A percentile compares a stretch with the other conserved stretches of the same genome.
phyloP scores from a whole-genome alignment of 1,140 invertebrate genomes.

The Ceratina australensis region DNA sequence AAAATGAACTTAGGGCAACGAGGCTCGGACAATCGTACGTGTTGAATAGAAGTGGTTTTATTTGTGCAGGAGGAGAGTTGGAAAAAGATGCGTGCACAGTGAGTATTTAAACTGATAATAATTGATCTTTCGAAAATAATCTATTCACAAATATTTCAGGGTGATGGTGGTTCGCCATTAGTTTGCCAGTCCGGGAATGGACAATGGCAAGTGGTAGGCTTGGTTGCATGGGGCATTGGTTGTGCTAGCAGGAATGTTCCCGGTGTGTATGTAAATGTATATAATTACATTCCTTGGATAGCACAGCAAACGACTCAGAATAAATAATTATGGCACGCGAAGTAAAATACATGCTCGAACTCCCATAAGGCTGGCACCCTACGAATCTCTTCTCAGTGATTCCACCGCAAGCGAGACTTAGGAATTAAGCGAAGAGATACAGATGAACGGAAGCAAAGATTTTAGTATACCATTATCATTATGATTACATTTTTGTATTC shows the following conservation, averaged over 20 bases:
- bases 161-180: slow-evolving; percentile 88
- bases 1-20: slow-evolving; percentile 82
- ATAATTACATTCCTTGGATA: slow-evolving; percentile 84
- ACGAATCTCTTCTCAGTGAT: too few species aligned
- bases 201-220: slow-evolving; percentile 82
- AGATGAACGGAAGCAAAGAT: too few species aligned
- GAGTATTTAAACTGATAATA: slow-evolving; percentile 5
- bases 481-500: too few species aligned
- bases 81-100: slow-evolving; percentile 89
- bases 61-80: slow-evolving; percentile 88
- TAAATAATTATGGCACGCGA: not conserved
- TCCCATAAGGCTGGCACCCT: too few species aligned
- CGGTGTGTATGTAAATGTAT: slow-evolving; percentile 85
- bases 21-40: slow-evolving; percentile 83
- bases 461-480: too few species aligned
- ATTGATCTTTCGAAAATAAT: not conserved
- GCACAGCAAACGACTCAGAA: slow-evolving; percentile 52
- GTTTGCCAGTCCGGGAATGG: slow-evolving; percentile 83
- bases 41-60: slow-evolving; percentile 84
- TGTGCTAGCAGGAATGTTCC: slow-evolving; percentile 84
- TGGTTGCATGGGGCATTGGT: slow-evolving; percentile 89
- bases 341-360: not conserved
- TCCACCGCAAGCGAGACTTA: too few species aligned
- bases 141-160: slow-evolving; percentile 76
- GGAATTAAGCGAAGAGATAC: too few species aligned